Base-by-base conservation (phyloP, 1,140 invertebrate species). In the Oryctes rhinoceros region DNA sequence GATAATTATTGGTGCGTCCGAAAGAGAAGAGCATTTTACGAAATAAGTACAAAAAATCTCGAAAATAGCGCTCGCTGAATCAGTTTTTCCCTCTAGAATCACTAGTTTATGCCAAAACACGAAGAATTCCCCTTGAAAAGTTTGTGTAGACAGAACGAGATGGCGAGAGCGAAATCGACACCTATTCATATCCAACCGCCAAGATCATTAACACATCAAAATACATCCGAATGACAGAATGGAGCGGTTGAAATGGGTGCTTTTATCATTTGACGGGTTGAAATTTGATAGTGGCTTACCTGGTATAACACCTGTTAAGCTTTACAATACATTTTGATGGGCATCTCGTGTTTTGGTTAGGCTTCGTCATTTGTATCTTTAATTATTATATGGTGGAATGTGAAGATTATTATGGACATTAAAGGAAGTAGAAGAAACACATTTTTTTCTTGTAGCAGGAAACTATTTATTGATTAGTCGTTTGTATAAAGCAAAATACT, bases 201-300 rank as follows among this genome's bases (percentile, higher is more conserved):
- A 13, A 7, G 53, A 62, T 62, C 53, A 62, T 62, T 62, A 62
- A 62, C 53, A 62, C 53, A 62, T 62, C 53, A 62, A 62, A 62
- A 62, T 62, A 62, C 15, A 7, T 18, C 53, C 20, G 15, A 62
- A 7, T 20, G 15, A 62, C 53, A 62, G 53, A 62, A 62, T 62
- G 53, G 53, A 20, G 53, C 53, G 13, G 53, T 62, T 62, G 53
- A 62, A 62, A 62, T 62, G 53, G 53, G 53, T 62, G 53, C 53
- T 62, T 62, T 62, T 62, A 20, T 62, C 15, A 15, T 62, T 62
- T 62, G 53, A 62, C 53, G 53, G 53, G 53, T 62, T 62, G 53
- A 62, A 62, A 62, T 62, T 62, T 13, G 53, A 62, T 62, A 62
- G 53, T 62, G 5, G 53, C 13, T 20, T 5, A 13, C 20, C 13